These are phyloP conservation scores for Xiphophorus birchmanni DNA, from an alignment of 2,797 vertebrate species.

Conservation along the genomic window DNA sequence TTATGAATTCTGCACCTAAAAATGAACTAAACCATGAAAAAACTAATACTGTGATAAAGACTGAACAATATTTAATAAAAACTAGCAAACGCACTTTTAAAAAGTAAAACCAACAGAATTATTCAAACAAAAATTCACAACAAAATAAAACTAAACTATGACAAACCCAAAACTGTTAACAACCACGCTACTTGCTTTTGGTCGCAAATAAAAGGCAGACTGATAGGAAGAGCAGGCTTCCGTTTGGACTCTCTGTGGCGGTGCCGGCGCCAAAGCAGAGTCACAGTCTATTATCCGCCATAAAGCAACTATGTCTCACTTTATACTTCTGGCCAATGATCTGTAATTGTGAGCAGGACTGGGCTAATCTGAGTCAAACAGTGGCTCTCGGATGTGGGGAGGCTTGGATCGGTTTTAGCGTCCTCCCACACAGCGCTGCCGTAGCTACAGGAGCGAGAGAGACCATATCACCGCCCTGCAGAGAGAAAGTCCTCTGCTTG, in stretches of 20 bases:
- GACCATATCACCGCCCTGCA: conserved; percentile 18
- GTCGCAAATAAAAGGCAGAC: not conserved
- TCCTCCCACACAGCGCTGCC: conserved; percentile 34
- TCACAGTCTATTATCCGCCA: conserved; percentile 27
- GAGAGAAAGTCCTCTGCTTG: conserved; percentile 18
- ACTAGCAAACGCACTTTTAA: too few relatives aligned
- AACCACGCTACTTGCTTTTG: conserved; percentile 19
- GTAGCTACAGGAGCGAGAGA: conserved; percentile 21
- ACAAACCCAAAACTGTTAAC: too few relatives aligned
- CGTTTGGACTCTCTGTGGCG: conserved; percentile 42
- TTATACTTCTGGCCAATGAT: conserved; percentile 45
- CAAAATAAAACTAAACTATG: too few relatives aligned
- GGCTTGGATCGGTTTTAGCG: conserved; percentile 27
- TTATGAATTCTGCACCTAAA: too few relatives aligned
- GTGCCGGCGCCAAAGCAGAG: conserved; percentile 29
- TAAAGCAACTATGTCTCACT: conserved; percentile 34
- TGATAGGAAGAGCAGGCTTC: conserved; percentile 25
- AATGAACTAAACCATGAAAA: too few relatives aligned
- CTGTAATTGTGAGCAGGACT: conserved; percentile 61
- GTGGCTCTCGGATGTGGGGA: conserved; percentile 17
- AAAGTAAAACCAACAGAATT: too few relatives aligned
- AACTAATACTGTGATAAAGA: too few relatives aligned
- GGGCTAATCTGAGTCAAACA: conserved; percentile 47
- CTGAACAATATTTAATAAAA: too few relatives aligned
- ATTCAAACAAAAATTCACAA: too few relatives aligned